These are phyloP conservation scores for Chlorodrepanis virens DNA, from an alignment of 2,113 vertebrate genomes.

Conservation along the genomic window DNA sequence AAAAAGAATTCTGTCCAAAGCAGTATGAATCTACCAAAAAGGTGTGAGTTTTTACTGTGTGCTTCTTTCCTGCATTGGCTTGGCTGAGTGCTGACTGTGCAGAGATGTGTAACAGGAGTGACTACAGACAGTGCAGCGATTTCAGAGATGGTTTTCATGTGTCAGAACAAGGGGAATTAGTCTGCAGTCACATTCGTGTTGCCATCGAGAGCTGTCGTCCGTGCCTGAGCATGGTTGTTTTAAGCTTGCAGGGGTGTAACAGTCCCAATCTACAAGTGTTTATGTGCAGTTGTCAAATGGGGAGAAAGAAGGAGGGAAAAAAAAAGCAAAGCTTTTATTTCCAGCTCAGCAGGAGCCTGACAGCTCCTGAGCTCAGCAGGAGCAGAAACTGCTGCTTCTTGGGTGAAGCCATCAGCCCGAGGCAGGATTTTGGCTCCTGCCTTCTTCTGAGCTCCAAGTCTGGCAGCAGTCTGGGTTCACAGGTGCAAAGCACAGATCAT, in stretches of 20 bases:
- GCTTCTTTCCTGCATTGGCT: not conserved
- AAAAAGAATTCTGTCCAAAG: not conserved
- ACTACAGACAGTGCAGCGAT: not conserved
- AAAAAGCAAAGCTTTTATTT: not conserved
- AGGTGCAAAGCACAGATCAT: not conserved
- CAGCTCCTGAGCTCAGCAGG: not conserved
- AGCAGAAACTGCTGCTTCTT: not conserved
- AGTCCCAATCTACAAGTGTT: not conserved
- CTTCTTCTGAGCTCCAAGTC: not conserved
- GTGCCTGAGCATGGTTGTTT: not conserved
- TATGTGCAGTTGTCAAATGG: not conserved
- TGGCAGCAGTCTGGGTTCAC: not conserved
- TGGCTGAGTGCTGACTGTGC: not conserved
- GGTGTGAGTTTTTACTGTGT: not conserved
- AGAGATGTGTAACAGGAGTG: not conserved
- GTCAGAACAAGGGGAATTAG: constrained; percentile 12
- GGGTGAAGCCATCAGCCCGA: not conserved
- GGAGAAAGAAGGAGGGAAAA: not conserved
- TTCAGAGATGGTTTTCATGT: not conserved
- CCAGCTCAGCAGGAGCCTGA: not conserved
- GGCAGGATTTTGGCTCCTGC: not conserved
- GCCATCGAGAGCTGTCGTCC: not conserved
- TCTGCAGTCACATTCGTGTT: not conserved
- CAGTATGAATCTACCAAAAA: not conserved
- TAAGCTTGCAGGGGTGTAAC: not conserved